Conservation (phyloP, 1,140 invertebrate genomes). For the Papilio polytes region DNA sequence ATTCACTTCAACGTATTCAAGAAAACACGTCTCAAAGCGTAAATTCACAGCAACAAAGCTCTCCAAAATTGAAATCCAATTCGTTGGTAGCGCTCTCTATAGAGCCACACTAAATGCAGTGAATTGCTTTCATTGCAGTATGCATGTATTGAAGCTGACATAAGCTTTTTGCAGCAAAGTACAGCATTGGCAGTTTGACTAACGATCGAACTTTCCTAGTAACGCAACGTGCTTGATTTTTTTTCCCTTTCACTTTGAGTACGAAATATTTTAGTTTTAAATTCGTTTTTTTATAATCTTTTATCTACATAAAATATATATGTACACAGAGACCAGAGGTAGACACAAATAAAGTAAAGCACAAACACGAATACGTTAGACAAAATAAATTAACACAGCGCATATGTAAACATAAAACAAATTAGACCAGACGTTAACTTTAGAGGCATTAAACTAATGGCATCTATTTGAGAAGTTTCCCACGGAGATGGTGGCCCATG, state of each 20-base stretch:
- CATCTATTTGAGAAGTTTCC: constrained; percentile 35
- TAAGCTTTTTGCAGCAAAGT: constrained; percentile 14
- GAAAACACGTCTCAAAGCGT: background rate
- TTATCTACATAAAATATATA: background rate
- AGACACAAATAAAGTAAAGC: background rate
- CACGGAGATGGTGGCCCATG: constrained; percentile 42
- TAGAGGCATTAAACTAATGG: constrained; percentile 23
- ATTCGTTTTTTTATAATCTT: background rate
- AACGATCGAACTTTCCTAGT: constrained; percentile 4
- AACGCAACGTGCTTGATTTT: background rate
- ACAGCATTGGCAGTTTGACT: constrained; percentile 2
- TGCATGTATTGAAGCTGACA: constrained; percentile 16
- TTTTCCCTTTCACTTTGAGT: background rate
- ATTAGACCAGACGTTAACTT: constrained; percentile 1
- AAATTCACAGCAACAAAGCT: constrained; percentile 23
- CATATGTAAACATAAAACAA: constrained; percentile 12
- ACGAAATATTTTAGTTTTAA: background rate
- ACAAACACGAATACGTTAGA: background rate
- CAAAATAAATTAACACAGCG: constrained; percentile 1
- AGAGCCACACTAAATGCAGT: background rate
- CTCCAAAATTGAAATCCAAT: constrained; percentile 12
- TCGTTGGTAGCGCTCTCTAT: background rate
- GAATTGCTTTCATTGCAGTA: constrained; percentile 15
- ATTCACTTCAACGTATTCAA: background rate
- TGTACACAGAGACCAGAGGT: background rate